Conservation (phyloP, 1,140 invertebrate species). For the Periplaneta americana region DNA sequence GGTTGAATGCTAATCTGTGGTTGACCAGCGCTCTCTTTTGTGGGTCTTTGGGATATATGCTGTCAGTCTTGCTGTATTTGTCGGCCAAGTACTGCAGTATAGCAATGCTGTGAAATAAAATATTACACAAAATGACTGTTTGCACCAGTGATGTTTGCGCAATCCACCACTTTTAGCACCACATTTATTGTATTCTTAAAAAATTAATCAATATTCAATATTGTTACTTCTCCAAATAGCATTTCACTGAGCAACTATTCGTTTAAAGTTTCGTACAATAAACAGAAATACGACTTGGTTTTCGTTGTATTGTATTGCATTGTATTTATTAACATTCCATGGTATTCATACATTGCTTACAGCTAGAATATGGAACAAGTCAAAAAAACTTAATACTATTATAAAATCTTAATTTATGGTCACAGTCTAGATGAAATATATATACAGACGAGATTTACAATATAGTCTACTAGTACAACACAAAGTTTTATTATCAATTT, state of each 20-base stretch:
- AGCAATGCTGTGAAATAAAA: constrained; percentile 48
- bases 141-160: not conserved
- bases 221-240: not conserved
- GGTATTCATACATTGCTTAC: too few relatives aligned
- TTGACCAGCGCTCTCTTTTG: constrained; percentile 63
- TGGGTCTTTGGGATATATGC: constrained; percentile 62
- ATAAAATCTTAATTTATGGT: too few relatives aligned
- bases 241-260: not conserved
- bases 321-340: too few relatives aligned
- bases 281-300: too few relatives aligned
- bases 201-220: not conserved
- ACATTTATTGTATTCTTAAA: not conserved
- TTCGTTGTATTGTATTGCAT: too few relatives aligned
- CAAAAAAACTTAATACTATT: too few relatives aligned
- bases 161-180: not conserved
- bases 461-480: too few relatives aligned
- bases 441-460: too few relatives aligned
- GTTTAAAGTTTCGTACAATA: too few relatives aligned
- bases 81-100: constrained; percentile 73
- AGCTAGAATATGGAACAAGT: too few relatives aligned
- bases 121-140: not conserved
- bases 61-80: constrained; percentile 55
- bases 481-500: too few relatives aligned
- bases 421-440: too few relatives aligned
- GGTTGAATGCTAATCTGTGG: constrained; percentile 68